Evolutionary conservation across 2,888 invertebrate genomes (phyloP).

Genomic region (Machimus rusticus): DNA sequence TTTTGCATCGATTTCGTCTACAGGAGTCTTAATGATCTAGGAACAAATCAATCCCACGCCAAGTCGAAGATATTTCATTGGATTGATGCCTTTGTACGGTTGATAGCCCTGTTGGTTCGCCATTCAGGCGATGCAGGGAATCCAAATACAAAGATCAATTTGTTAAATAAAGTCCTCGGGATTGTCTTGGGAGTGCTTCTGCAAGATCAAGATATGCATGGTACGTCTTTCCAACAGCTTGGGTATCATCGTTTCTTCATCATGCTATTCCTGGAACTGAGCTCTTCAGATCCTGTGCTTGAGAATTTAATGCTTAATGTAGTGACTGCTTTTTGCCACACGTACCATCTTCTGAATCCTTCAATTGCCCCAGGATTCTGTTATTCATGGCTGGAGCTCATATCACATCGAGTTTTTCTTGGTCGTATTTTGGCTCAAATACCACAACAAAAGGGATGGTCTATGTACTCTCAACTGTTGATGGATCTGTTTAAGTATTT

Average conservation of each 20-base stretch:
- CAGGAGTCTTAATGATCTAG: slow-evolving; percentile 78
- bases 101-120: slow-evolving; percentile 93
- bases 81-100: slow-evolving; percentile 92
- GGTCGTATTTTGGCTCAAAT: slow-evolving; percentile 90
- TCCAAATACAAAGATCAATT: slow-evolving; percentile 90
- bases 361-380: slow-evolving; percentile 95
- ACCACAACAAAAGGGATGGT: slow-evolving; percentile 96
- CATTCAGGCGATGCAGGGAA: slow-evolving; percentile 90
- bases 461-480: slow-evolving; percentile 94
- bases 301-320: slow-evolving; percentile 89
- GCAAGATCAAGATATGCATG: slow-evolving; percentile 94
- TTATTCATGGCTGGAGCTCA: slow-evolving; percentile 97
- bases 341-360: slow-evolving; percentile 91
- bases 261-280: slow-evolving; percentile 95
- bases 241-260: slow-evolving; percentile 97
- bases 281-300: slow-evolving; percentile 89
- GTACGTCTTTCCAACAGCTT: slow-evolving; percentile 87
- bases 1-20: slow-evolving; percentile 96
- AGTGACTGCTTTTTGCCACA: slow-evolving; percentile 95
- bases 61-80: slow-evolving; percentile 94
- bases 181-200: slow-evolving; percentile 95
- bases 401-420: slow-evolving; percentile 95
- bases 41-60: slow-evolving; percentile 70
- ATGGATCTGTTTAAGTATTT: slow-evolving; percentile 96
- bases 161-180: slow-evolving; percentile 92